Evolutionary conservation across 2,888 invertebrate species (phyloP), one percentile per base, ranked within the genome.

Genomic region (Dicranocentrus wangi): DNA sequence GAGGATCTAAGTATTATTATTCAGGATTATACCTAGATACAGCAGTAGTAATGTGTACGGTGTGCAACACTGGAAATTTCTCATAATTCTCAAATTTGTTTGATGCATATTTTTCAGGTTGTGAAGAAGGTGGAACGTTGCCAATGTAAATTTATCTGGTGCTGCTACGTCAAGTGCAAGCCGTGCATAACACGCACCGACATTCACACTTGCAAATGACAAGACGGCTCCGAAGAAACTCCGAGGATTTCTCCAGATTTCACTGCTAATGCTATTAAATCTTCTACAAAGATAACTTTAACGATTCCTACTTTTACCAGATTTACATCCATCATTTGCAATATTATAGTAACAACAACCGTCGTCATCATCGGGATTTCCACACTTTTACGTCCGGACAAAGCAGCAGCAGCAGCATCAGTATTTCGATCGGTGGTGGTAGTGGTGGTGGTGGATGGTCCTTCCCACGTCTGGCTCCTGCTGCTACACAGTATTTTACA

Each of bases 101-200:
- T 47, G 47, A 47, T n/a, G 47, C 47, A 55, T 55, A 55, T 43
- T 60, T 85, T 83, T 7, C 87, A 89, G 89, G 89, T 89, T 79
- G 88, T 89, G 83, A 88, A 88, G 82, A 88, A 88, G 78, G 87
- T 88, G 71, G 89, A 90, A 85, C 87, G 89, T 60, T 90, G 90
- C 86, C 88, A 89, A 81, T 90, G 90, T 87, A 89, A 89, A 84
- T 90, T 90, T 85, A 88, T 89, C 81, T 90, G 89, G 89, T 90
- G 90, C 86, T 90, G 90, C 87, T 87, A 88, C 82, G 89, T 90
- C 65, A 88, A 89, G 84, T 90, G 90, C 87, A 89, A 89, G 84
- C 88, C 88, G 42, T 90, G 90, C 85, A 89, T 89, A 85, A 89
- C 88, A 51, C 87, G 88, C 84, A 88, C 89, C 47, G 89, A 89